These are phyloP conservation scores for Psilopsiagon aurifrons DNA, from an alignment of 2,113 vertebrate species.

Conservation along the genomic window DNA sequence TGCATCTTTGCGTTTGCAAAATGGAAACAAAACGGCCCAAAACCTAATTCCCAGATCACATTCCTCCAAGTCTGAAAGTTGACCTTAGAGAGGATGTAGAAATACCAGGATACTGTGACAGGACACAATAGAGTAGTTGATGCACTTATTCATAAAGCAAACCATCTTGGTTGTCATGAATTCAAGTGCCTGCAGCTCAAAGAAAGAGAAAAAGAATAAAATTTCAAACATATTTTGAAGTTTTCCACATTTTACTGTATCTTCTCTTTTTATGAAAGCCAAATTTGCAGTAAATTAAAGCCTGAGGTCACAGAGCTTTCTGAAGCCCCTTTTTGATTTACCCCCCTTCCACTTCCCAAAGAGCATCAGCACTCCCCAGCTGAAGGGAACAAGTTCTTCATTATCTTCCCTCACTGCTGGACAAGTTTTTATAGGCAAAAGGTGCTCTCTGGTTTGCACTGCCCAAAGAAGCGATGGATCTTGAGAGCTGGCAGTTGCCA, in stretches of 20 bases:
- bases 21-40: slow-evolving; percentile 43
- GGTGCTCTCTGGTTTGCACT: background rate
- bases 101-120: slow-evolving; percentile 21
- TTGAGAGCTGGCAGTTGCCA: background rate
- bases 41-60: slow-evolving; percentile 48
- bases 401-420: background rate
- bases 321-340: background rate
- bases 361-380: background rate
- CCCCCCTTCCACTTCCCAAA: background rate
- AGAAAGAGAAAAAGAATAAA: background rate
- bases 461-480: background rate
- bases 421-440: background rate
- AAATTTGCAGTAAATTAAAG: background rate
- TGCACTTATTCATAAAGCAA: slow-evolving; percentile 30
- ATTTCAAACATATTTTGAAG: background rate
- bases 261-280: background rate
- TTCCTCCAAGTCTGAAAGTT: slow-evolving; percentile 39
- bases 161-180: background rate
- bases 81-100: slow-evolving; percentile 41
- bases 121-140: slow-evolving; percentile 18
- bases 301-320: background rate
- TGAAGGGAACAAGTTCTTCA: background rate
- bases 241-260: background rate
- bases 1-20: slow-evolving; percentile 56
- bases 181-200: background rate